phyloP scores from a whole-genome alignment of 2,888 invertebrate genomes.

The Leptinotarsa tumamoca region DNA sequence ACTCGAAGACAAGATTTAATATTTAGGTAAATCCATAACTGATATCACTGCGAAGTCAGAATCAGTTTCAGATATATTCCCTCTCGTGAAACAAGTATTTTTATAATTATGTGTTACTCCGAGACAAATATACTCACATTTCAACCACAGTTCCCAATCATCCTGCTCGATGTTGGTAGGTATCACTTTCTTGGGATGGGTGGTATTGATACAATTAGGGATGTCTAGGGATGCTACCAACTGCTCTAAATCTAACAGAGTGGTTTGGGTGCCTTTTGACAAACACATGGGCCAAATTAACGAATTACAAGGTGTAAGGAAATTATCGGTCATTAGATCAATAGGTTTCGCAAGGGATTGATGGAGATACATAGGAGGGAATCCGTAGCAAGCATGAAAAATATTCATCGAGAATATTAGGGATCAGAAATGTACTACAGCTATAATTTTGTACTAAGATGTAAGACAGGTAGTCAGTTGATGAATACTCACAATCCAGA shows the following conservation, averaged over 20 bases:
- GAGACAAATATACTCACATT: constrained; percentile 59
- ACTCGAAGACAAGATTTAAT: too few species aligned
- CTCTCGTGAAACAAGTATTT: background rate
- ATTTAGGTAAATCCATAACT: too few species aligned
- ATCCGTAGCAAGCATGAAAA: constrained; percentile 61
- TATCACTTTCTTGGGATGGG: constrained; percentile 44
- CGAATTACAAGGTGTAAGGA: background rate
- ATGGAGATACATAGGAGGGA: constrained; percentile 55
- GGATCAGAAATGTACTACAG: constrained; percentile 33
- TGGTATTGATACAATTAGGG: constrained; percentile 45
- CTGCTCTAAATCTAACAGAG: constrained; percentile 71
- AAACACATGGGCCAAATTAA: constrained; percentile 11
- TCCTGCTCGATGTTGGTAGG: constrained; percentile 55
- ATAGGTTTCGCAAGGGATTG: constrained; percentile 54
- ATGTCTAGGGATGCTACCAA: constrained; percentile 65
- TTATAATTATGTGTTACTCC: background rate
- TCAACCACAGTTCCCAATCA: constrained; percentile 64
- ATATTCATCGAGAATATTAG: constrained; percentile 48
- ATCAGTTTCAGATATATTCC: too few species aligned
- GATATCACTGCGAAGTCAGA: too few species aligned
- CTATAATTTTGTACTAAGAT: background rate
- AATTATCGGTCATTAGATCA: constrained; percentile 49
- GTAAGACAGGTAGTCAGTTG: too few species aligned
- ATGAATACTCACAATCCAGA: constrained; percentile 71
- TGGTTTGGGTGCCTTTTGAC: constrained; percentile 65